These are phyloP conservation scores for Ceratotherium simum DNA, from an alignment of 2,113 vertebrate genomes.

Conservation along the genomic window DNA sequence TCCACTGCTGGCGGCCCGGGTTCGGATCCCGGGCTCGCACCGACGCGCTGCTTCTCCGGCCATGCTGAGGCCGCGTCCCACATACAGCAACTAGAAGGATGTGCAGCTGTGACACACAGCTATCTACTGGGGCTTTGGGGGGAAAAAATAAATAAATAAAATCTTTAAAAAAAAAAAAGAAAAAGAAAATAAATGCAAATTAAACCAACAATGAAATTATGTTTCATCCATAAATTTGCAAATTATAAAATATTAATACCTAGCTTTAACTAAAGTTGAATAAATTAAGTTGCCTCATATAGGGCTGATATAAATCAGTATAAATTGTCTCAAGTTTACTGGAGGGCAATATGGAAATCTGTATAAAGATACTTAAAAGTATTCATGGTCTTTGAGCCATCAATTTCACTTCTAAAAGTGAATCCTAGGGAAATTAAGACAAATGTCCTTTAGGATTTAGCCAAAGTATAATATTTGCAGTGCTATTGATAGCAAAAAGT, in stretches of 20 bases:
- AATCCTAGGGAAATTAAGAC: slow-evolving; percentile 45
- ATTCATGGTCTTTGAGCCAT: slow-evolving; percentile 27
- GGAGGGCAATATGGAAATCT: slow-evolving; percentile 51
- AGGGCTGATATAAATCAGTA: slow-evolving; percentile 50
- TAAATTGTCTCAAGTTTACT: slow-evolving; percentile 60
- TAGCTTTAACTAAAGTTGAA: slow-evolving; percentile 56
- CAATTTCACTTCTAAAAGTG: slow-evolving; percentile 61
- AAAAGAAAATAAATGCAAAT: slow-evolving; percentile 61
- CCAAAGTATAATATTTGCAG: slow-evolving; percentile 10
- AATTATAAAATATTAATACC: slow-evolving; percentile 53
- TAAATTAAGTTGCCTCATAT: slow-evolving; percentile 6
- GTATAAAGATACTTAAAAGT: slow-evolving; percentile 52
- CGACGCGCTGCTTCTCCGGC: no score
- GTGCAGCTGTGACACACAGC: no score
- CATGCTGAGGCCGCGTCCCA: no score
- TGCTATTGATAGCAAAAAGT: neutral
- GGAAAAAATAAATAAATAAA: no score
- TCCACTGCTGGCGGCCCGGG: no score
- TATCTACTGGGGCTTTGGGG: no score
- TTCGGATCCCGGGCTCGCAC: no score
- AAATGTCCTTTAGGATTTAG: neutral
- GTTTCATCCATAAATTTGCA: slow-evolving; percentile 59
- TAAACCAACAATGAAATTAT: slow-evolving; percentile 33
- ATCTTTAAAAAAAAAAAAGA: no score
- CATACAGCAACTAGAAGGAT: no score